Evolutionary conservation across 2,888 invertebrate genomes (phyloP).

Genomic region (Gastracanthus pulcherrimus): DNA sequence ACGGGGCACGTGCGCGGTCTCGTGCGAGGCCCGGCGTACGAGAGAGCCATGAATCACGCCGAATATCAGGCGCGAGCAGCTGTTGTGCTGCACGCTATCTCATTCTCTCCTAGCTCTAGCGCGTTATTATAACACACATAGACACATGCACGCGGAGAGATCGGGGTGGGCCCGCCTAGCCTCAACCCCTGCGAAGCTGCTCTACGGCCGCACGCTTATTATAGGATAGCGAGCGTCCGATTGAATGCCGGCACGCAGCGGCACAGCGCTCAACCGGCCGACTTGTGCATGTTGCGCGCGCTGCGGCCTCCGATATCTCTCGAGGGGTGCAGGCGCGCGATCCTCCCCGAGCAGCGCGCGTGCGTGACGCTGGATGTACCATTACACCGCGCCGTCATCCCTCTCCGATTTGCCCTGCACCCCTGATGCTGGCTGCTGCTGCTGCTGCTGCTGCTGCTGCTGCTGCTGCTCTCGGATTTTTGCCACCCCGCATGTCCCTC

Average conservation of each 20-base stretch:
- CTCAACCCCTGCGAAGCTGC: conserved; percentile 51
- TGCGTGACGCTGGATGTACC: not conserved
- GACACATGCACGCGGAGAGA: not conserved
- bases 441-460: too few relatives aligned
- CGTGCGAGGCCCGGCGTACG: not conserved
- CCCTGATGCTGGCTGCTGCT: not conserved
- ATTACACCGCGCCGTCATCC: not conserved
- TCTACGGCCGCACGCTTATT: too few relatives aligned
- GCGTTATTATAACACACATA: not conserved
- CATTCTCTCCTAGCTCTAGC: not conserved
- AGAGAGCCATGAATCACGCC: conserved; percentile 40
- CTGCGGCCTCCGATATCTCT: not conserved
- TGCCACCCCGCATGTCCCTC: not conserved
- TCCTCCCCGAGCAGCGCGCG: not conserved
- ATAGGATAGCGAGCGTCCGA: not conserved
- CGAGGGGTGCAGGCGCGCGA: too few relatives aligned
- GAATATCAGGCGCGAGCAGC: conserved; percentile 1
- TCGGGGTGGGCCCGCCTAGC: not conserved
- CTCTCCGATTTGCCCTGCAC: conserved; percentile 4
- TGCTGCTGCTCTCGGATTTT: not conserved
- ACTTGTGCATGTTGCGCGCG: too few relatives aligned
- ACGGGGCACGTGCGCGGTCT: conserved; percentile 23
- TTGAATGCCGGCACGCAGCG: too few relatives aligned
- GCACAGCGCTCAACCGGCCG: too few relatives aligned
- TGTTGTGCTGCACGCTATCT: conserved; percentile 19